phyloP scores from a whole-genome alignment of 2,113 vertebrate species.

The Caretta caretta region DNA sequence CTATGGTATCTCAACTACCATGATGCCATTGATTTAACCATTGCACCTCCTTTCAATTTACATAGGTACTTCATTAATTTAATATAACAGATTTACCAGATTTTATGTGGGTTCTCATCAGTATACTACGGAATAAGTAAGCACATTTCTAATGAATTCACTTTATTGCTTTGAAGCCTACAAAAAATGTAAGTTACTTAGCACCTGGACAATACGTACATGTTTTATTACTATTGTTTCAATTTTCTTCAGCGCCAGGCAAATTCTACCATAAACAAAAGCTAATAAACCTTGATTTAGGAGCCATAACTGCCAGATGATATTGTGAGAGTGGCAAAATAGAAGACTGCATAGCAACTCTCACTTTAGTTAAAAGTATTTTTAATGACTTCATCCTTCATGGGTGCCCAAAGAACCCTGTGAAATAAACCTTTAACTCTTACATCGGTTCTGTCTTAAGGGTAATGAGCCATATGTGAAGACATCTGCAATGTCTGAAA shows the following conservation, averaged over 20 bases:
- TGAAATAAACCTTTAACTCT: conserved; percentile 86
- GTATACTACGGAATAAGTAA: neutral
- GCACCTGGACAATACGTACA: neutral
- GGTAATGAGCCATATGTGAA: conserved; percentile 85
- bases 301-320: neutral
- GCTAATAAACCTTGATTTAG: conserved; percentile 34
- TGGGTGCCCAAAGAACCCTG: conserved; percentile 76
- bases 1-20: neutral
- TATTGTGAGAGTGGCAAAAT: conserved; percentile 15
- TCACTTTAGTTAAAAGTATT: conserved; percentile 77
- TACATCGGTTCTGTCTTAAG: conserved; percentile 83
- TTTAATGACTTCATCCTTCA: conserved; percentile 85
- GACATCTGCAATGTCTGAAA: conserved; percentile 77
- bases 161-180: conserved; percentile 21
- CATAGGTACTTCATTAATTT: neutral
- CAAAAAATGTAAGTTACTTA: conserved; percentile 1
- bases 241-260: conserved; percentile 18
- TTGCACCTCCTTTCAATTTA: neutral
- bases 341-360: conserved; percentile 27
- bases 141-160: conserved; percentile 32
- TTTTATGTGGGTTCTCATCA: neutral
- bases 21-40: neutral
- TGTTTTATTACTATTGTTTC: conserved; percentile 32
- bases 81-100: neutral
- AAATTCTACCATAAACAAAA: conserved; percentile 52